Conservation (phyloP, 2,113 vertebrate species). For the Edolisoma coerulescens region DNA sequence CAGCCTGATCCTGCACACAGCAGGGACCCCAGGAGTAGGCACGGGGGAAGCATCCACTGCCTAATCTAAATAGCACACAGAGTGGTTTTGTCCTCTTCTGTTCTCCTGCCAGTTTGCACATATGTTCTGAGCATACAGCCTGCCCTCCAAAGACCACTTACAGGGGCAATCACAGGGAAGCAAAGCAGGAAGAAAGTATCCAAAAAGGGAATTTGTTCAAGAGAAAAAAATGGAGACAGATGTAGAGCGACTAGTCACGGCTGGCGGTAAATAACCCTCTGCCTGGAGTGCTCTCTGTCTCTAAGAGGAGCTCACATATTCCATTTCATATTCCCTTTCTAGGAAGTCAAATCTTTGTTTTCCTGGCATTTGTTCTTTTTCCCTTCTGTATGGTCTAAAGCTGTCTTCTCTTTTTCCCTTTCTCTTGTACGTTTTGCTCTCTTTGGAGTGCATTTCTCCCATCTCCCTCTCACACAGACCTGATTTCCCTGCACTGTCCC, state of each 20-base stretch:
- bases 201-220: conserved; percentile 60
- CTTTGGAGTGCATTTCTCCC: not conserved
- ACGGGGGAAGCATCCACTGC: conserved; percentile 20
- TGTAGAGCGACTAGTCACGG: conserved; percentile 42
- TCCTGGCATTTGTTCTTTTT: conserved; percentile 7
- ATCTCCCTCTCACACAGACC: not conserved
- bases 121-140: conserved; percentile 55
- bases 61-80: conserved; percentile 57
- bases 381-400: not conserved
- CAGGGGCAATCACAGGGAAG: conserved; percentile 60
- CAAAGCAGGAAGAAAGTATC: conserved; percentile 58
- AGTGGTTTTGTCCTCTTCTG: conserved; percentile 62
- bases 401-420: not conserved
- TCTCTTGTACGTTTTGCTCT: not conserved
- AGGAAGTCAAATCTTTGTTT: conserved; percentile 15
- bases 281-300: conserved; percentile 41
- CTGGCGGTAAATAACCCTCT: conserved; percentile 59
- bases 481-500: not conserved
- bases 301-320: conserved; percentile 12
- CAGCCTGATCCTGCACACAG: not conserved
- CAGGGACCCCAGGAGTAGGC: not conserved
- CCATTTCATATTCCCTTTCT: conserved; percentile 48
- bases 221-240: conserved; percentile 59
- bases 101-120: conserved; percentile 62
- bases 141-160: conserved; percentile 65